Evolutionary conservation across 2,888 invertebrate species (phyloP), one percentile per base, ranked within the genome.

Genomic region (Sisyra terminalis): DNA sequence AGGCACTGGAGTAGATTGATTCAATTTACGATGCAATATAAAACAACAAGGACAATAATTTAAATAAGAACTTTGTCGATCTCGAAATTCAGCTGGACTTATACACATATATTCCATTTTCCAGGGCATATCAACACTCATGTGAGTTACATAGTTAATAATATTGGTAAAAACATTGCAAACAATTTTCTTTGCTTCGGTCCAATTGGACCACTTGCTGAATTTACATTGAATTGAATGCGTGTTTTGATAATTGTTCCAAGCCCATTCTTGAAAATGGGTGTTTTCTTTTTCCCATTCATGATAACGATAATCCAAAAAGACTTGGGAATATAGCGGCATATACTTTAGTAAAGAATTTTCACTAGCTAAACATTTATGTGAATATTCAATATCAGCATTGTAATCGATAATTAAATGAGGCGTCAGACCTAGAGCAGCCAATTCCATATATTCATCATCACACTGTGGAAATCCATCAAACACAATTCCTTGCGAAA

Each of bases 31-130:
- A 2, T 58, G 52, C 41, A 52, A 49, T 42, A 57, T 57, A n/a
- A 73, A 55, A 53, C 79, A 79, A 30, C 66, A 52, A 1, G 77
- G 76, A 50, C 78, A 79, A 51, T 69, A 64, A 44, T 67, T 63
- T 52, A 67, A 66, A 46, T 63, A 72, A 2, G 46, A 42, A 29
- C 72, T 68, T 55, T 69, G 66, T 45, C 65, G 63, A 37, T 60
- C 53, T 44, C 63, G 45, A 48, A 75, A 73, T 48, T 66, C 67
- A 46, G 65, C 57, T 39, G 71, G 69, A 0, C 73, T 70, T 31
- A 78, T 63, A 50, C 67, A 65, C 64, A 78, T 64, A 39, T 65
- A 61, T 13, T 61, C 57, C 10, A 70, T 55, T 1, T 64, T 57
- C 17, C 73, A 67, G n/a, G 69, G 61, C 48, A 63, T 63, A 14